Evolutionary conservation across 2,113 vertebrate genomes (phyloP).

Genomic region (Blennius ocellaris): DNA sequence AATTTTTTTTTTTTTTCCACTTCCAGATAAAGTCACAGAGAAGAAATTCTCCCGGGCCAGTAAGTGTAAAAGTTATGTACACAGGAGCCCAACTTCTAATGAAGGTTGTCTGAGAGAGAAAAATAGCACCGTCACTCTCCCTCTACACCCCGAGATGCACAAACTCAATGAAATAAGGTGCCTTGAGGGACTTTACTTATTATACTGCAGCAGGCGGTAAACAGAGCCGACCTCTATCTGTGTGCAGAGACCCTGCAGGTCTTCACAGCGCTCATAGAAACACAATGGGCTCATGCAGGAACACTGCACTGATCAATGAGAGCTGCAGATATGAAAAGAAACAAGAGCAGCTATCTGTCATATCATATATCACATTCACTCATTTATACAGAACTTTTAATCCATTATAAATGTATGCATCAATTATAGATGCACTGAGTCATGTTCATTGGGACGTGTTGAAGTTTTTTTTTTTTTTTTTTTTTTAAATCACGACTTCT

Average conservation of each 20-base stretch:
- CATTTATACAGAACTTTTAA: constrained; percentile 31
- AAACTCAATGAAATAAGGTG: constrained; percentile 25
- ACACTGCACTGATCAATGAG: constrained; percentile 26
- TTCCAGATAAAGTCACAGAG: constrained; percentile 18
- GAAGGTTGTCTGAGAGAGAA: constrained; percentile 22
- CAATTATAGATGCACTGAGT: constrained; percentile 51
- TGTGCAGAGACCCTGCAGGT: constrained; percentile 2
- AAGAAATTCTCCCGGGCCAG: constrained; percentile 8
- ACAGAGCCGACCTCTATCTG: constrained; percentile 21
- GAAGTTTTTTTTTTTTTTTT: not conserved
- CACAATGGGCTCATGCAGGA: constrained; percentile 6
- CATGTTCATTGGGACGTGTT: constrained; percentile 35
- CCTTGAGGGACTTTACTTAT: constrained; percentile 14
- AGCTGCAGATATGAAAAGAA: constrained; percentile 9
- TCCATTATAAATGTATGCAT: constrained; percentile 56
- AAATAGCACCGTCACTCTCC: constrained; percentile 20
- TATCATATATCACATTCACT: not conserved
- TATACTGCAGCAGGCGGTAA: constrained; percentile 16
- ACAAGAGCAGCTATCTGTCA: constrained; percentile 9
- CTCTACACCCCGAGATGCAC: constrained; percentile 13
- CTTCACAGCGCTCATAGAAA: constrained; percentile 16
- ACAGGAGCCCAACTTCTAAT: constrained; percentile 31
- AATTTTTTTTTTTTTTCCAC: not conserved
- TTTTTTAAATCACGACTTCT: constrained; percentile 12
- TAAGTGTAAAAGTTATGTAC: constrained; percentile 21